Conservation (phyloP, 1,140 invertebrate species). For the Ceratina australensis region DNA sequence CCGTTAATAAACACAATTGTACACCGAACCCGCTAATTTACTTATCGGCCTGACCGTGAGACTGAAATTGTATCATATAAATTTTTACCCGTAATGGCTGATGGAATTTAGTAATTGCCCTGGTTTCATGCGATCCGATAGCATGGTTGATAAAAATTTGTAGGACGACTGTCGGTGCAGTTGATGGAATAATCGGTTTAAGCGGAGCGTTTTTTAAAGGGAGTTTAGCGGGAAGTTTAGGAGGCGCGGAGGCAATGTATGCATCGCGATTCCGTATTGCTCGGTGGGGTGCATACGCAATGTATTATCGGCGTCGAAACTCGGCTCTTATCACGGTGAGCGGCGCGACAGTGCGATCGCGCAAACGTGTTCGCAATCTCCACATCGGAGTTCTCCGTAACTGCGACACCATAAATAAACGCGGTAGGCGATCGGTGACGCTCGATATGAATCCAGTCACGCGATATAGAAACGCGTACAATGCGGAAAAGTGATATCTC, state of each 20-base stretch:
- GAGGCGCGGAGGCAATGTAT: too few relatives aligned
- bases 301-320: constrained; percentile 4
- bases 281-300: background rate
- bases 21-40: too few relatives aligned
- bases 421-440: constrained; percentile 6
- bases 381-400: background rate
- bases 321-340: background rate
- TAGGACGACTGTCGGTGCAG: too few relatives aligned
- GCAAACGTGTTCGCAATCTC: constrained; percentile 21
- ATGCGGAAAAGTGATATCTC: background rate
- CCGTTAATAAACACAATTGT: constrained; percentile 7
- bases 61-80: too few relatives aligned
- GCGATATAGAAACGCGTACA: constrained; percentile 29
- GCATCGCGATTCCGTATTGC: background rate
- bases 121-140: too few relatives aligned
- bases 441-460: constrained; percentile 31
- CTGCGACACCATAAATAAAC: constrained; percentile 26
- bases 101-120: too few relatives aligned
- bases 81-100: too few relatives aligned
- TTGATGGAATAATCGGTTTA: too few relatives aligned
- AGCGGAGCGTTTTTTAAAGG: too few relatives aligned
- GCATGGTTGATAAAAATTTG: too few relatives aligned
- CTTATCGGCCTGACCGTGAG: too few relatives aligned
- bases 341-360: background rate
- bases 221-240: background rate